Base-by-base conservation (phyloP, 2,888 invertebrate genomes). In the Luperina nickerlii region DNA sequence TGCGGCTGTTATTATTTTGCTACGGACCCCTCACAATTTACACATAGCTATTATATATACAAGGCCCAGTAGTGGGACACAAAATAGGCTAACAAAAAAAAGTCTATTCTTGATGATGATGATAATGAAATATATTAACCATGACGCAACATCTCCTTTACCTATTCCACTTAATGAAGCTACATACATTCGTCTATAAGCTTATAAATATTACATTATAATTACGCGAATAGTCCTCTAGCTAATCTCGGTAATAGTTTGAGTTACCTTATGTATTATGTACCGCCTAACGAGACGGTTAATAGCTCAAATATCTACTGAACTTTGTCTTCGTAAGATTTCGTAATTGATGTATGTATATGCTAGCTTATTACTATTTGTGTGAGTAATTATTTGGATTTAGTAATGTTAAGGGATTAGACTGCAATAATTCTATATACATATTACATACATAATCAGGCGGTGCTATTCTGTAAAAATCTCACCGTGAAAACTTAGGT, bases 211-310 rank as follows among this genome's bases (percentile, higher is more conserved):
- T 78, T 73, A 72, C 32, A 79, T 83, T 76, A 78, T 69, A 84
- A 69, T 81, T 77, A 79, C 51, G 63, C 54, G 48, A 38, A n/a
- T 18, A 83, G 32, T 76, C 73, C 45, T 54, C 62, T 66, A 32
- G 51, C 57, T 83, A 82, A 82, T 80, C 88, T 83, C 60, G 1
- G 76, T 76, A 80, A 83, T 84, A 87, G 87, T 81, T 81, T 86
- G 81, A 83, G 72, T 73, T 65, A 60, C 4, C 76, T 88, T 75
- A 87, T 87, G 24, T 76, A 88, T 87, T 84, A 87, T 87, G 84
- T 75, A 88, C 20, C 11, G 32, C 1, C 15, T 82, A 89, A 90
- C 71, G 80, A 83, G 68, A 72, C 80, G 62, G 63, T 76, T 88
- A 90, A 88, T 90, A 74, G 85, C 73, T 76, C 75, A 68, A 73